Percentiles rank a stretch among this genome's conserved stretches.
Evolutionary conservation across 2,113 vertebrate genomes (phyloP).

Genomic region (Clinocottus analis): DNA sequence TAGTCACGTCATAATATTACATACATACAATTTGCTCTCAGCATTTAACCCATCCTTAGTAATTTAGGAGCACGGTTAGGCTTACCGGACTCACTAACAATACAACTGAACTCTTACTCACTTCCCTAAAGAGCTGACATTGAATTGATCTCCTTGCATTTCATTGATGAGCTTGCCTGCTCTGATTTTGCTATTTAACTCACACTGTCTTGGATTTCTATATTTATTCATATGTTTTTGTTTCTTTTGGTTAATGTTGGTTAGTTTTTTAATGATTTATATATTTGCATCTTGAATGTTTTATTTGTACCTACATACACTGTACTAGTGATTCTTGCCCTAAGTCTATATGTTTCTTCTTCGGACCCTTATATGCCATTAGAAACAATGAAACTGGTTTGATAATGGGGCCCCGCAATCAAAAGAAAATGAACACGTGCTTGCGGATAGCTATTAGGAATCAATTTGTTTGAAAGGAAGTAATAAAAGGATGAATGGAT

Average conservation of each 20-base stretch:
- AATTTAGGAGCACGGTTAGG: too few species aligned
- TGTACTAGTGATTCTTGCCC: not conserved
- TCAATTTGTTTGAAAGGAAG: not conserved
- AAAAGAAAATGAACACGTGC: not conserved
- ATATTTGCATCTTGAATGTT: not conserved
- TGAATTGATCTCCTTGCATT: not conserved
- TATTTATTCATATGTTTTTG: not conserved
- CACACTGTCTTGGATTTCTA: not conserved
- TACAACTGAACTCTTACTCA: not conserved
- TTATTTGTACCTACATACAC: not conserved
- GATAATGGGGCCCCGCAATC: not conserved
- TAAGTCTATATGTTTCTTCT: not conserved
- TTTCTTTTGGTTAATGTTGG: not conserved
- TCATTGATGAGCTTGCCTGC: not conserved
- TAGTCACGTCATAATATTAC: too few species aligned
- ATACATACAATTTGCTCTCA: too few species aligned
- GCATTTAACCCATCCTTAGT: too few species aligned
- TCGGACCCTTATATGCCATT: not conserved
- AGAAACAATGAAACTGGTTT: not conserved
- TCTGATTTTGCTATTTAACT: not conserved
- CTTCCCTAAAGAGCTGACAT: not conserved
- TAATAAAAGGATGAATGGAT: conserved; percentile 16
- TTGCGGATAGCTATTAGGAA: not conserved
- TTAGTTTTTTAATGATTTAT: not conserved
- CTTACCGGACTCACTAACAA: too few species aligned